Base-by-base conservation (phyloP, 2,113 vertebrate species). In the Heterotilapia buettikoferi region DNA sequence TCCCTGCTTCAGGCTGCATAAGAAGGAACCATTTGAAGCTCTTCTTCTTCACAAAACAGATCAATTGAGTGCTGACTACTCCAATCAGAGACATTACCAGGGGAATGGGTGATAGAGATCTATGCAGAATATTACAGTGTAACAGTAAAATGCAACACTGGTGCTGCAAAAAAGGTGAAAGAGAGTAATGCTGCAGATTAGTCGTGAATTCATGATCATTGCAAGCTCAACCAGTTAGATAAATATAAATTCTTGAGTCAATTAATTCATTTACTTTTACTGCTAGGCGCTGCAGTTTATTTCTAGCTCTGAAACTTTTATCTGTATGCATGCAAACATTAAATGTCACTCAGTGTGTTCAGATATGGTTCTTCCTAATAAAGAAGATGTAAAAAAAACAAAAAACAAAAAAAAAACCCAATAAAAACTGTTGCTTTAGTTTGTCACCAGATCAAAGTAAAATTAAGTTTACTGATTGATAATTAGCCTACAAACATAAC, bases 391-490 rank as follows among this genome's bases (percentile, higher is more conserved):
- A 9, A 73, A 73, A 45, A 31, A 16, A 57, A 1, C 9, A 19
- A 5, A 0, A 3, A 5, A 8, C 1, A 16, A 57, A 1, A 19
- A 19, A 5, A 0, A 3, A 5, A 8, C 1, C 1, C 61, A 66
- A 36, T n/a, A 66, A 7, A 38, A n/a, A 36, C 0, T 0, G 9
- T 73, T 14, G 24, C 68, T 76, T 47, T 29, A 76, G 68, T 76
- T 76, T 76, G 21, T 18, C 40, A 18, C 40, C 40, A 76, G 0
- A 47, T 29, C 9, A 7, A 45, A 47, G 40, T 19, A 6, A 45
- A 66, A 66, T 66, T 1, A 21, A 1, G 1, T 68, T 68, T 40
- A 40, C 12, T 40, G 36, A 68, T 14, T 45, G 11, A 14, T 45
- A 14, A 45, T 40, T 40, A 71, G 0, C 66, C 1, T 40, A 5